Evolutionary conservation across 2,888 invertebrate species (phyloP).

Genomic region (Rhamnusium bicolor): DNA sequence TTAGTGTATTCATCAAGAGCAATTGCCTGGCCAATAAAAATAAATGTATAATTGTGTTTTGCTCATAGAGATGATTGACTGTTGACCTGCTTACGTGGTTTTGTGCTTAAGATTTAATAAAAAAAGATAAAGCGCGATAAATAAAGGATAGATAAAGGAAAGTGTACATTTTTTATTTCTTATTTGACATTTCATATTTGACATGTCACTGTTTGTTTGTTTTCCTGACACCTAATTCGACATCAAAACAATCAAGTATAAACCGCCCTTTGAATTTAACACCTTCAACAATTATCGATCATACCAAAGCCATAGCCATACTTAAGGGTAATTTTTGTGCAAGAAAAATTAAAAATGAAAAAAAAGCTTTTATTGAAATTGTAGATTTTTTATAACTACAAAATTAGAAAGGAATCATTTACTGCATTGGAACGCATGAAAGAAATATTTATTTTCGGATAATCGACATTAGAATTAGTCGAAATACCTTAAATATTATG

Average conservation of each 20-base stretch:
- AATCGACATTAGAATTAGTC: no score
- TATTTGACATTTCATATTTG: constrained; percentile 13
- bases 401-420: no score
- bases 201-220: constrained; percentile 16
- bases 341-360: no score
- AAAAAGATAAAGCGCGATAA: constrained; percentile 7
- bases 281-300: constrained; percentile 14
- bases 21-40: neutral
- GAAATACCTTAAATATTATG: no score
- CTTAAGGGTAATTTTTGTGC: neutral
- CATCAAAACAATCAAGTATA: neutral
- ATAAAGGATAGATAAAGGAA: neutral
- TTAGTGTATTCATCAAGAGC: neutral
- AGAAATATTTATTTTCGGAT: no score
- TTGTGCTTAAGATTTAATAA: neutral
- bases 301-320: neutral
- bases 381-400: no score
- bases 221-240: neutral
- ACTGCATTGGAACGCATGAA: no score
- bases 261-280: constrained; percentile 4
- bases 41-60: neutral
- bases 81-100: constrained; percentile 23
- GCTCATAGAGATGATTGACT: constrained; percentile 15
- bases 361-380: no score
- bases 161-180: constrained; percentile 13